These are phyloP conservation scores for Caenorhabditis brenneri DNA, from an alignment of 1,140 invertebrate species.

Conservation along the genomic window DNA sequence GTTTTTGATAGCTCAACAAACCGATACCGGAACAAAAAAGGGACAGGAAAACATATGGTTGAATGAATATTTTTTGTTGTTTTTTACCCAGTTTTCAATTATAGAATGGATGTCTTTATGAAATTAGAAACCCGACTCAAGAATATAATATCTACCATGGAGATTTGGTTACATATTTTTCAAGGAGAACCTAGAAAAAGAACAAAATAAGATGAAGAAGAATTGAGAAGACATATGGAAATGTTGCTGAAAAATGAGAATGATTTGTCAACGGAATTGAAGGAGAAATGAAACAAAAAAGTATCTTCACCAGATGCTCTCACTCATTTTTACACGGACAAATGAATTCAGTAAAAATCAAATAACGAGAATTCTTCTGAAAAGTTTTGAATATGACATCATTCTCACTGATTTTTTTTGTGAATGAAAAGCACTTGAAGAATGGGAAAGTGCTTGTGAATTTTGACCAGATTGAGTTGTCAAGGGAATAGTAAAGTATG, in stretches of 20 bases:
- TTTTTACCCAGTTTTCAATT: neutral
- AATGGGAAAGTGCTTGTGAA: too few species aligned
- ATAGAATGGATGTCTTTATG: neutral
- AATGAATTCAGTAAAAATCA: neutral
- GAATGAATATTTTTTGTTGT: neutral
- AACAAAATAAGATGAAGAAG: neutral
- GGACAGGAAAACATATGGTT: neutral
- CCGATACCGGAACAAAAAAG: neutral
- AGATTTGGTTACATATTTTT: conserved; percentile 9
- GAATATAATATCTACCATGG: neutral
- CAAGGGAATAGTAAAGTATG: too few species aligned
- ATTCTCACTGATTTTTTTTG: too few species aligned
- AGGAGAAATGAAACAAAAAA: neutral
- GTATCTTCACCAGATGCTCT: neutral
- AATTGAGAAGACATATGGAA: neutral
- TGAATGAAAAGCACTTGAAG: too few species aligned
- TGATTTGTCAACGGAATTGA: neutral
- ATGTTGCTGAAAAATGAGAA: conserved; percentile 29
- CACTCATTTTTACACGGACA: neutral
- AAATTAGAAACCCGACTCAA: conserved; percentile 5
- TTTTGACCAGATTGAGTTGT: too few species aligned
- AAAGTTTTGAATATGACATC: neutral
- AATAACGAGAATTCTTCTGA: neutral
- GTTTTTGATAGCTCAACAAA: neutral
- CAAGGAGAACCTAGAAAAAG: neutral